A percentile compares a stretch with the other conserved stretches of the same genome.
Evolutionary conservation across 2,797 vertebrate genomes (phyloP).

Genomic region (Rhynchotus rufescens): DNA sequence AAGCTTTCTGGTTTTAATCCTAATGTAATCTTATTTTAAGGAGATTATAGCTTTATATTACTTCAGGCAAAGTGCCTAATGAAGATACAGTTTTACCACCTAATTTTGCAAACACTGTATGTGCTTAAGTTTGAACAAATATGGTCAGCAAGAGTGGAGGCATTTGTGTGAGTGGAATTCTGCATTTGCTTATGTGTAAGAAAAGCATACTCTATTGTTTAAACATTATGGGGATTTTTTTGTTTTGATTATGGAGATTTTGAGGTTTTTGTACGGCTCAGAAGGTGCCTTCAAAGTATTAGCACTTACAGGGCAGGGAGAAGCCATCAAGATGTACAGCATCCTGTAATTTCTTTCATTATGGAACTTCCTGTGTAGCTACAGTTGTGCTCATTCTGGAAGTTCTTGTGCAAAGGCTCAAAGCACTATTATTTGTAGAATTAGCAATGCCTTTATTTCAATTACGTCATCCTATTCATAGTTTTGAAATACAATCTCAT

Average conservation of each 20-base stretch:
- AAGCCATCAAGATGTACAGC: neutral
- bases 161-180: neutral
- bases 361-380: neutral
- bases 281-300: neutral
- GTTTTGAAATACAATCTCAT: neutral
- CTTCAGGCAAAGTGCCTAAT: neutral
- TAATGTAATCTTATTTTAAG: neutral
- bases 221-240: neutral
- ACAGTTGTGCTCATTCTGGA: neutral
- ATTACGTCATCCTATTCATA: neutral
- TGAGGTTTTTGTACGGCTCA: neutral
- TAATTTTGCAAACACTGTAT: neutral
- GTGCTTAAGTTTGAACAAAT: neutral
- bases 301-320: fast-evolving
- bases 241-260: too few relatives aligned
- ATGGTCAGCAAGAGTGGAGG: neutral
- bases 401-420: neutral
- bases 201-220: fast-evolving
- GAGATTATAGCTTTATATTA: neutral
- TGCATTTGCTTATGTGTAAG: neutral
- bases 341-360: neutral
- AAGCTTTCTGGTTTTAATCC: neutral
- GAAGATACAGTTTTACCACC: neutral
- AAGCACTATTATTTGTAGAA: neutral
- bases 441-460: neutral